Conservation (phyloP, 1,140 invertebrate genomes). For the Vollenhovia emeryi region DNA sequence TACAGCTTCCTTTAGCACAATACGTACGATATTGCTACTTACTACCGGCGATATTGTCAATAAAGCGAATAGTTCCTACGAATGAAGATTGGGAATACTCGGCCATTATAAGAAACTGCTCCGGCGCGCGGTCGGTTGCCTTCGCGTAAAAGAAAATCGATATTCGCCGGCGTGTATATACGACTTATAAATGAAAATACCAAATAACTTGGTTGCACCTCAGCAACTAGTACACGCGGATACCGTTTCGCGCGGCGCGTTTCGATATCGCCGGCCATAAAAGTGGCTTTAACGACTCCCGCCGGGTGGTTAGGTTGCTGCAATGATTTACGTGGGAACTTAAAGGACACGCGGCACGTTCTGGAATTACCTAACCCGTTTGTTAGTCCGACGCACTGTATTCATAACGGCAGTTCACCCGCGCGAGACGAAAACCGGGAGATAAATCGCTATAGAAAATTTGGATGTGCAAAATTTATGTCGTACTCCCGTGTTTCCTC, state of each 20-base stretch:
- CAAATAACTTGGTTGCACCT: neutral
- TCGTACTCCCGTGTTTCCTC: neutral
- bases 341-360: constrained; percentile 21
- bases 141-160: constrained; percentile 40
- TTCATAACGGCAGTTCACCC: neutral
- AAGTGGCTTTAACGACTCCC: constrained; percentile 20
- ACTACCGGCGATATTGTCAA: constrained; percentile 37
- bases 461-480: neutral
- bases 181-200: constrained; percentile 49
- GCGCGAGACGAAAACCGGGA: neutral
- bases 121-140: constrained; percentile 12
- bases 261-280: constrained; percentile 13
- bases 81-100: neutral
- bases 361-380: constrained; percentile 30
- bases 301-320: neutral
- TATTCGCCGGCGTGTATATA: neutral
- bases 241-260: neutral
- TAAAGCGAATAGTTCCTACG: constrained; percentile 33
- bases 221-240: neutral
- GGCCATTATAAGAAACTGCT: constrained; percentile 44
- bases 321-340: constrained; percentile 29
- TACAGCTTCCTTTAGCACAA: neutral
- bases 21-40: constrained; percentile 49
- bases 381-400: constrained; percentile 8
- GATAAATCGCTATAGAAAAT: neutral